These are phyloP conservation scores for Apis dorsata DNA, from an alignment of 1,140 invertebrate genomes.

Conservation along the genomic window DNA sequence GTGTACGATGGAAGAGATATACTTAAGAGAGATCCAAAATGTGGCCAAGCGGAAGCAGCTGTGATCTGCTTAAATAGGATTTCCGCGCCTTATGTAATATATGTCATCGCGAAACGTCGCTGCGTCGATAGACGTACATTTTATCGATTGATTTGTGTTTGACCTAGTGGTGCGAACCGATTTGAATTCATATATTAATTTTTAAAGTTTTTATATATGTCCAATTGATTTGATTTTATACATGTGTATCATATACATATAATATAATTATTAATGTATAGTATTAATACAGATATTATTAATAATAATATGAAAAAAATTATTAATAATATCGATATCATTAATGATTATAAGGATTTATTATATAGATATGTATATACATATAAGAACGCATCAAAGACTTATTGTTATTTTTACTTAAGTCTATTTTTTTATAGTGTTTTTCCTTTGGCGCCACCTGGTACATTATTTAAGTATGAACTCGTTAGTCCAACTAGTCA, in stretches of 20 bases:
- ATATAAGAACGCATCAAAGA: constrained; percentile 2
- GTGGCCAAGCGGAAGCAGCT: constrained; percentile 40
- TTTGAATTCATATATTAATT: background rate
- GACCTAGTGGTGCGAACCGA: constrained; percentile 5
- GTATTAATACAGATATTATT: constrained; percentile 2
- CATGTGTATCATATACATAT: background rate
- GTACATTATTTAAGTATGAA: constrained; percentile 12
- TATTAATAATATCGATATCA: constrained; percentile 8
- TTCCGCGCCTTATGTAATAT: constrained; percentile 41
- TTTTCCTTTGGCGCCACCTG: constrained; percentile 17
- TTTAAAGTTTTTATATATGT: background rate
- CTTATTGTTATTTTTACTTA: constrained; percentile 35
- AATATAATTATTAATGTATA: constrained; percentile 6
- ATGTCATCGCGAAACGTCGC: constrained; percentile 31
- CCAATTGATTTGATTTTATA: background rate
- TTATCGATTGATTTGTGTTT: constrained; percentile 17
- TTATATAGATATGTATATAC: background rate
- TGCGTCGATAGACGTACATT: background rate
- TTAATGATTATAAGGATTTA: background rate
- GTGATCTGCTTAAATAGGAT: constrained; percentile 43
- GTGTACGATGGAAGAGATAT: background rate
- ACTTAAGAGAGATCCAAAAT: constrained; percentile 35
- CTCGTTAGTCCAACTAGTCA: constrained; percentile 29
- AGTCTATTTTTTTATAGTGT: constrained; percentile 3
- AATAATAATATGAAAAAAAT: too few species aligned